Conservation (phyloP, 2,888 invertebrate species). For the Nasonovia ribisnigri region DNA sequence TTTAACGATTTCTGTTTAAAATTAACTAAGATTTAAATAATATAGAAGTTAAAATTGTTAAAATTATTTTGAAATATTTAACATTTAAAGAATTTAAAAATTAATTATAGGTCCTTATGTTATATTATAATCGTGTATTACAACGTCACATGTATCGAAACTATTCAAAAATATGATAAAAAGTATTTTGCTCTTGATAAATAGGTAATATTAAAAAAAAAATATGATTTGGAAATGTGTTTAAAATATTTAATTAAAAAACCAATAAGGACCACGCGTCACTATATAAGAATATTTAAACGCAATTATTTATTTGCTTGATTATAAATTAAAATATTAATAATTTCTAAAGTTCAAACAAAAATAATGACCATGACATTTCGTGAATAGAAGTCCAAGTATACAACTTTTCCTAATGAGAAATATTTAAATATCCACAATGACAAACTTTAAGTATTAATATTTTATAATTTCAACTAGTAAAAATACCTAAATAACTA, state of each 20-base stretch:
- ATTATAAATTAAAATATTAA: slow-evolving; percentile 7
- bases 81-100: background rate
- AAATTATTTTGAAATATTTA: background rate
- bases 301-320: background rate
- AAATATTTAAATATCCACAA: slow-evolving; percentile 2
- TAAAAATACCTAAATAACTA: background rate
- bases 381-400: background rate
- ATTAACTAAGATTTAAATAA: background rate
- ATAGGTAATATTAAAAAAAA: background rate
- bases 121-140: background rate
- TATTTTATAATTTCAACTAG: background rate
- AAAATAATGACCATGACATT: slow-evolving; percentile 24
- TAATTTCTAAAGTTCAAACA: slow-evolving; percentile 20
- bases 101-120: background rate
- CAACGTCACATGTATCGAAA: background rate
- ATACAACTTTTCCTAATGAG: background rate
- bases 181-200: background rate
- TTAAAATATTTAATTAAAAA: background rate
- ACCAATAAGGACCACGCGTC: background rate
- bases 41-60: background rate
- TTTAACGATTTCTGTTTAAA: background rate
- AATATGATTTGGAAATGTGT: background rate
- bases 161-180: background rate
- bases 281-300: background rate
- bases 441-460: background rate